Evolutionary conservation across 2,797 vertebrate species (phyloP), one percentile per base, ranked within the genome.

Genomic region (Spea hammondii): DNA sequence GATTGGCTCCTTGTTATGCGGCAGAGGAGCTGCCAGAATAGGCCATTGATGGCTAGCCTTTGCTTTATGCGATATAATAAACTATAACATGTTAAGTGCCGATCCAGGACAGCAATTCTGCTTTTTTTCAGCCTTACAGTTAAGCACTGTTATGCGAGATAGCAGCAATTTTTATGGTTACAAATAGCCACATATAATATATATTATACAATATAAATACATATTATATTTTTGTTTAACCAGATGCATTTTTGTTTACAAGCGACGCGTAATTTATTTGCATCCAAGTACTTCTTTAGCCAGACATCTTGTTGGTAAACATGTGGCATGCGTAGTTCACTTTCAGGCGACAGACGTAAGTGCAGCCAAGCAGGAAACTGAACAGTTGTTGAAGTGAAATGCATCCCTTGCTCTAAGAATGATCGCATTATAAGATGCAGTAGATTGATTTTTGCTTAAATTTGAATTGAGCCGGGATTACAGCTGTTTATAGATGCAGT

Each of bases 361-460:
- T 85, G 79, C 84, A 87, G 85, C 77, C 79, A 87, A 88, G 86
- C 83, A 80, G 83, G 85, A 78, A 87, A 86, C 75, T 74, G 80
- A 85, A 88, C 86, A 90, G 80, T 87, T 86, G 88, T 87, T 88
- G 76, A 78, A 84, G 78, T 87, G 86, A 88, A 87, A 82, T 74
- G 78, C 86, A 83, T 84, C 80, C 82, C 83, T 88, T 87, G 84
- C 82, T 72, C 74, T 86, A 85, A 81, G 83, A 76, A 79, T 78
- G 72, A 78, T 80, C 72, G 79, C 83, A 86, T 78, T 83, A 78
- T 83, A 86, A 85, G 85, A 85, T 87, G 85, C 86, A 86, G 74
- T 79, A 83, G 79, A 84, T 80, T 85, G 85, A 70, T 83, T 84
- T 80, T 85, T 84, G 84, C 83, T 89, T 85, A 83, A 13, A 83